These are phyloP conservation scores for Melanotaenia maccullochi DNA, from an alignment of 2,797 vertebrate genomes.

Conservation along the genomic window DNA sequence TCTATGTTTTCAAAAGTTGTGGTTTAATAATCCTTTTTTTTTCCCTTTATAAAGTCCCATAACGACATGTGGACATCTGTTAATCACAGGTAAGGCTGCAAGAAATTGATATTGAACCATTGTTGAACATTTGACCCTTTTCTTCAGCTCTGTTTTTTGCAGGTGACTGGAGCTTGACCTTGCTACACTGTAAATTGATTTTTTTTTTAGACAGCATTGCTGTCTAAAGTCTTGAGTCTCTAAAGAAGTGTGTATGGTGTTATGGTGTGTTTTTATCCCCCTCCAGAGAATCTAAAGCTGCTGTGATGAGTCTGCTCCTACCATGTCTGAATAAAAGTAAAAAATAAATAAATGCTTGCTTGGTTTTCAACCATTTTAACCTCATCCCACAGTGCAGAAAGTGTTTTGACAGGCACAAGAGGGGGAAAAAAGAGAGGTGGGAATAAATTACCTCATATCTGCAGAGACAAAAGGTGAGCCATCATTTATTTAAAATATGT, in stretches of 20 bases:
- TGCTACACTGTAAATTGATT: constrained; percentile 3
- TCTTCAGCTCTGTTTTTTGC: background rate
- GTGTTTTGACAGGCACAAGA: constrained; percentile 39
- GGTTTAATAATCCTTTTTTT: background rate
- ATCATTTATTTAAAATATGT: constrained; percentile 43
- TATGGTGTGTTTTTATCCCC: background rate
- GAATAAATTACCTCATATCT: constrained; percentile 46
- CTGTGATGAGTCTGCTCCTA: constrained; percentile 10
- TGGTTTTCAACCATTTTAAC: constrained; percentile 35
- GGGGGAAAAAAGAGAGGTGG: constrained; percentile 2
- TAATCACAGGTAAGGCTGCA: background rate
- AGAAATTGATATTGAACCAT: background rate
- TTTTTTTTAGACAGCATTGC: background rate
- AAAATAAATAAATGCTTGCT: constrained; percentile 1
- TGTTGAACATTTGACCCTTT: background rate
- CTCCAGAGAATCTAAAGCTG: constrained; percentile 1
- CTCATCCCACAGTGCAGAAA: constrained; percentile 26
- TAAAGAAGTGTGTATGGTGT: background rate
- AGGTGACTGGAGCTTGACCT: constrained; percentile 1
- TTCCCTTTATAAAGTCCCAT: background rate
- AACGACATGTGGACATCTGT: background rate
- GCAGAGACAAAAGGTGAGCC: constrained; percentile 38
- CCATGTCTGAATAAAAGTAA: constrained; percentile 1
- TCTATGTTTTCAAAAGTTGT: background rate
- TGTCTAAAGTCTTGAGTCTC: background rate